Evolutionary conservation across 1,140 invertebrate genomes (phyloP), one percentile per base, ranked within the genome.

Genomic region (Drosophila simulans): DNA sequence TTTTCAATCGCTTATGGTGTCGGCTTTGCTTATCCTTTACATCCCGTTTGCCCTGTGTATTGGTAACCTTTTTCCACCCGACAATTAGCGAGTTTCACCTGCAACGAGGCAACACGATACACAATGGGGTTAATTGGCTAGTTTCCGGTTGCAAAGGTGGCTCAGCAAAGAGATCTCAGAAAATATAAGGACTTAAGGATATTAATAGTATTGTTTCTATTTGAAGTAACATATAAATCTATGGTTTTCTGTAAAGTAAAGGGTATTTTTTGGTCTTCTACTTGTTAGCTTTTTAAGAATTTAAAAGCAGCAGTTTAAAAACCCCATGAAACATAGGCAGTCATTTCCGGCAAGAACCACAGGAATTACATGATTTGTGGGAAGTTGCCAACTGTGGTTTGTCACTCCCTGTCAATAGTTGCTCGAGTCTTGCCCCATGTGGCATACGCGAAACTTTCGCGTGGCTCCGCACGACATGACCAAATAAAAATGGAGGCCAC

Each of bases 351-450:
- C 1, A 12, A 7, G 27, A 4, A n/a, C 39, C 17, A 52, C 11
- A 64, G 27, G 15, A 68, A 68, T 52, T 68, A 42, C 27, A 27
- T 43, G 37, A 68, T 68, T 68, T 64, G 37, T 52, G 31, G 46
- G 5, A 66, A 66, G 42, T 34, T 13, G 20, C 57, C 60, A 39
- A 43, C 34, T 64, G 58, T 22, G 34, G 58, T 65, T 64, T 68
- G 59, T 64, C 64, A 68, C 35, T 22, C 17, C 25, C 35, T 63
- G 58, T 66, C 63, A 17, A 17, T 17, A 46, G 34, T 42, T 68
- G 35, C 20, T 34, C 4, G 37, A n/a, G 37, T 25, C 39, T 40
- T 35, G 59, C 63, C 59, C 40, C 27, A 65, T 17, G 39, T 68
- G 17, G 7, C 35, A 35, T 15, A 11, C 27, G 1, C 20, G 27